Evolutionary conservation across 2,888 invertebrate species (phyloP).

Genomic region (Dilophus febrilis): DNA sequence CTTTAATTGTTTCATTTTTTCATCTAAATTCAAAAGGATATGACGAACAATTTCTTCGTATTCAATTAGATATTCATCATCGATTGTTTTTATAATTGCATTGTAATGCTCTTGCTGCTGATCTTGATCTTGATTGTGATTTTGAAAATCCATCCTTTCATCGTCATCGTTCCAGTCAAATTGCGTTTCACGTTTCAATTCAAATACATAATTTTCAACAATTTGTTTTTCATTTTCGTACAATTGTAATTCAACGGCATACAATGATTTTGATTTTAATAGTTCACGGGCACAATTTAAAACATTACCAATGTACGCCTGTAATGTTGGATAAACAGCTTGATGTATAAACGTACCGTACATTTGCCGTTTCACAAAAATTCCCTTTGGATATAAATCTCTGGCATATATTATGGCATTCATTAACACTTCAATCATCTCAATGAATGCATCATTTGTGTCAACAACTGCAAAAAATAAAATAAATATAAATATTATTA

Average conservation of each 20-base stretch:
- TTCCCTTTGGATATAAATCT: slow-evolving; percentile 22
- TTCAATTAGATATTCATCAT: slow-evolving; percentile 21
- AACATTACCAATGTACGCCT: slow-evolving; percentile 19
- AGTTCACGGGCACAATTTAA: slow-evolving; percentile 18
- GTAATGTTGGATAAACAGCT: slow-evolving; percentile 23
- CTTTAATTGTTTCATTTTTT: slow-evolving; percentile 19
- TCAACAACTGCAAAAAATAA: too few species aligned
- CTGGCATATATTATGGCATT: slow-evolving; percentile 24
- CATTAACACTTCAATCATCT: slow-evolving; percentile 23
- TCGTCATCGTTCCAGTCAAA: slow-evolving; percentile 2
- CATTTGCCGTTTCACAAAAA: slow-evolving; percentile 22
- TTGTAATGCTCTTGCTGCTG: not conserved
- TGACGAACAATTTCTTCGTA: slow-evolving; percentile 23
- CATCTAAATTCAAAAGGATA: slow-evolving; percentile 18
- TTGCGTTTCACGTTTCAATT: slow-evolving; percentile 7
- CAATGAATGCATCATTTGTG: slow-evolving; percentile 21
- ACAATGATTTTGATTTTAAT: slow-evolving; percentile 13
- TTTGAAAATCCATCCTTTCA: slow-evolving; percentile 6
- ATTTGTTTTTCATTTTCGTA: slow-evolving; percentile 14
- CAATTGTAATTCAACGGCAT: slow-evolving; percentile 19
- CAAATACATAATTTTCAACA: slow-evolving; percentile 13
- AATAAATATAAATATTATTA: too few species aligned
- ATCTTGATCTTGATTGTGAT: not conserved
- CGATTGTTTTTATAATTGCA: not conserved
- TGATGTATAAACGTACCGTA: slow-evolving; percentile 23